Evolutionary conservation across 2,797 vertebrate species (phyloP).

Genomic region (Pelobates cultripes): DNA sequence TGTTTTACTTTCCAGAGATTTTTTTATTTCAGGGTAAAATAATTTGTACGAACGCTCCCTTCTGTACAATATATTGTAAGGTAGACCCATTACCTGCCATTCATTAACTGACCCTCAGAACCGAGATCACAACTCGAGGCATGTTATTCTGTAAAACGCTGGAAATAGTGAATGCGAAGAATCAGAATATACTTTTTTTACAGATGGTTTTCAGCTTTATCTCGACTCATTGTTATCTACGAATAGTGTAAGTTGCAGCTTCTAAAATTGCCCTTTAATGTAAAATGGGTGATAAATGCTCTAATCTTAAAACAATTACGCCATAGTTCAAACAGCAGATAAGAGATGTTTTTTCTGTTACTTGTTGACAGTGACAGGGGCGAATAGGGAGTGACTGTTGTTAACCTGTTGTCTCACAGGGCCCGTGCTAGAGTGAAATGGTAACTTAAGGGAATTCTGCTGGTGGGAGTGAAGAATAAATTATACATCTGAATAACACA

Average conservation of each 20-base stretch:
- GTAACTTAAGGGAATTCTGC: conserved; percentile 52
- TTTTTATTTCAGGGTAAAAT: no score
- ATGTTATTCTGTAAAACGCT: neutral
- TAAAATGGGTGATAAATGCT: conserved; percentile 49
- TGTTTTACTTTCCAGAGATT: no score
- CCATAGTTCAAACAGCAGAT: conserved; percentile 39
- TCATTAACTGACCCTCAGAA: no score
- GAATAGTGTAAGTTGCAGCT: conserved; percentile 29
- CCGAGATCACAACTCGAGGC: neutral
- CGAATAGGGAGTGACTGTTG: conserved; percentile 26
- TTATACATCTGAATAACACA: conserved; percentile 42
- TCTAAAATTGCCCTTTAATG: conserved; percentile 54
- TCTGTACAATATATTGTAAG: no score
- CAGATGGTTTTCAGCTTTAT: neutral
- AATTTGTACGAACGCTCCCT: no score
- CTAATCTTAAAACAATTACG: conserved; percentile 55
- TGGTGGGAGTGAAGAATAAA: conserved; percentile 43
- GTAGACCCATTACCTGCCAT: no score
- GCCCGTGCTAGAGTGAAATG: conserved; percentile 18
- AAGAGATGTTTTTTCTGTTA: conserved; percentile 21
- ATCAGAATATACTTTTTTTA: conserved; percentile 9
- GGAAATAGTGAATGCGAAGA: neutral
- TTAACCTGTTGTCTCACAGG: conserved; percentile 50
- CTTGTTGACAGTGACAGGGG: conserved; percentile 49
- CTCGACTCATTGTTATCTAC: conserved; percentile 36